These are phyloP conservation scores for Drusus annulatus DNA, from an alignment of 1,140 invertebrate genomes.

Conservation along the genomic window DNA sequence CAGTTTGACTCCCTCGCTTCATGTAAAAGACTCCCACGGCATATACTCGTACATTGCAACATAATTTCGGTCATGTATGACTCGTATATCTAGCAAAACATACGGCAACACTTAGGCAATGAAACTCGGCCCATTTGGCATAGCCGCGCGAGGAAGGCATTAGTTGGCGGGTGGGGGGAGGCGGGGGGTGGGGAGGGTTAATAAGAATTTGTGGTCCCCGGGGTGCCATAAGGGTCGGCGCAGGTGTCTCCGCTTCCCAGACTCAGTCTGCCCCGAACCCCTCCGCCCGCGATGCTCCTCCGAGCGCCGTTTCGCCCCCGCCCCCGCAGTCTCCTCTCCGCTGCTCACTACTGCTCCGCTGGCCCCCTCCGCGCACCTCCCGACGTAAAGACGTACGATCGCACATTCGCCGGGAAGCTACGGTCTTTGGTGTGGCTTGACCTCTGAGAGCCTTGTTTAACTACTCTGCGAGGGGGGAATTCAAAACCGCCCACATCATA, in stretches of 20 bases:
- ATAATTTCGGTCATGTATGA: slow-evolving; percentile 26
- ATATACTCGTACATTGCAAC: background rate
- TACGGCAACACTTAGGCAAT: slow-evolving; percentile 32
- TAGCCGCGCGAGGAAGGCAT: slow-evolving; percentile 19
- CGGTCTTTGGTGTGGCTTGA: background rate
- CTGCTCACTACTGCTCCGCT: background rate
- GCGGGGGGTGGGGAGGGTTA: slow-evolving; percentile 46
- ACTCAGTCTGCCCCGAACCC: slow-evolving; percentile 49
- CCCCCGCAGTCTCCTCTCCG: background rate
- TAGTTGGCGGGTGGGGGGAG: background rate
- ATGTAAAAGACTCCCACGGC: too few species aligned
- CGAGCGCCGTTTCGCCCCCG: background rate
- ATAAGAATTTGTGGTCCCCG: slow-evolving; percentile 57
- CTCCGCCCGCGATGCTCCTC: background rate
- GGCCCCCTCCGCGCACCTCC: background rate
- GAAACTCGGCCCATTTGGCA: slow-evolving; percentile 40
- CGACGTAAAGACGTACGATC: slow-evolving; percentile 1
- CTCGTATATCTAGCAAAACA: slow-evolving; percentile 24
- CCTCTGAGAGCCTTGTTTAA: slow-evolving; percentile 11
- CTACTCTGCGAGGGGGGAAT: background rate
- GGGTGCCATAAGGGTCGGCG: slow-evolving; percentile 45
- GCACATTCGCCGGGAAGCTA: background rate
- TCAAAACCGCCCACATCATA: background rate
- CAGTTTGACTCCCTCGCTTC: too few species aligned
- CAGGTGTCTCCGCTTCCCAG: slow-evolving; percentile 56